Conservation (phyloP, 1,140 invertebrate species). For the Cecropterus lyciades region DNA sequence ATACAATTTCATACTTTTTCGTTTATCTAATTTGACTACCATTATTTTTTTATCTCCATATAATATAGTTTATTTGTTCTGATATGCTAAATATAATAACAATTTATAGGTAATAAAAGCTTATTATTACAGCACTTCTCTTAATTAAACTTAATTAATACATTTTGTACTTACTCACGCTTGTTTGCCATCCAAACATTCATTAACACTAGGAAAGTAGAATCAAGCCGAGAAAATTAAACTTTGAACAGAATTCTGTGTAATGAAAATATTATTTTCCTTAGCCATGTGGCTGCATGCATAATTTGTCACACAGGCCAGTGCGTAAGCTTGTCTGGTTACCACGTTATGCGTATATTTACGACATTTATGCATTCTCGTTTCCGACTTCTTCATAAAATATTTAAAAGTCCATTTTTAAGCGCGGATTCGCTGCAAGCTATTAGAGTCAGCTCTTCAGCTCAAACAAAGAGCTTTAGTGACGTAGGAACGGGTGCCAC, state of each 20-base stretch:
- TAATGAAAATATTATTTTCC: background rate
- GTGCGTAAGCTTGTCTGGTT: slow-evolving; percentile 5
- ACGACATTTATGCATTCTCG: slow-evolving; percentile 53
- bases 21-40: too few relatives aligned
- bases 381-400: slow-evolving; percentile 69
- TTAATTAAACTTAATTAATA: background rate
- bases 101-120: too few relatives aligned
- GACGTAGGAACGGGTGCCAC: slow-evolving; percentile 67
- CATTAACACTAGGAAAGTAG: background rate
- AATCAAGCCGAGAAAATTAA: background rate
- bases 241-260: background rate
- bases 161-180: too few relatives aligned
- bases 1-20: too few relatives aligned
- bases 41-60: too few relatives aligned
- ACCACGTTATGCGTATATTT: slow-evolving; percentile 27
- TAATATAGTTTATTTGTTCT: too few relatives aligned
- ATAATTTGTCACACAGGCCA: slow-evolving; percentile 8
- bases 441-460: slow-evolving; percentile 82
- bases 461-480: slow-evolving; percentile 79
- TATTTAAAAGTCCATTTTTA: slow-evolving; percentile 81
- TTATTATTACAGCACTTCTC: too few relatives aligned
- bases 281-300: background rate
- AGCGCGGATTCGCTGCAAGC: slow-evolving; percentile 77
- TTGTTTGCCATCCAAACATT: background rate
- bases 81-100: too few relatives aligned